Evolutionary conservation across 1,140 invertebrate species (phyloP).

Genomic region (Vanessa atalanta): DNA sequence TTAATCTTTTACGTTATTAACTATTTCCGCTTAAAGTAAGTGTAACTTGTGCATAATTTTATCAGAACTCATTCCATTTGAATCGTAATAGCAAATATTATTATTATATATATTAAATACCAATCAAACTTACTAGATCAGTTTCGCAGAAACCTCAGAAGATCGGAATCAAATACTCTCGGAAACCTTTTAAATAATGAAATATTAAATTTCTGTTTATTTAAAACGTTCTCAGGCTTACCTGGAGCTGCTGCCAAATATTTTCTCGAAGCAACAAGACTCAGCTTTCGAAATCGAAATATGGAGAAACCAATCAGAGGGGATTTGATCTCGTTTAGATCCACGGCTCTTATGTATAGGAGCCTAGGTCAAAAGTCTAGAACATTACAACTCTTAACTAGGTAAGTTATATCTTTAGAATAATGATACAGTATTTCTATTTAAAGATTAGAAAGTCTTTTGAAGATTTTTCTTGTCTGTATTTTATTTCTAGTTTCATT

Average conservation of each 20-base stretch:
- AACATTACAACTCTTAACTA: constrained; percentile 66
- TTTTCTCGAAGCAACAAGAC: constrained; percentile 65
- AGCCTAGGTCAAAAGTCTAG: constrained; percentile 67
- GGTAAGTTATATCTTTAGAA: constrained; percentile 44
- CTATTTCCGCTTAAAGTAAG: neutral
- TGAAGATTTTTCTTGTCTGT: too few species aligned
- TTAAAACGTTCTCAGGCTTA: constrained; percentile 49
- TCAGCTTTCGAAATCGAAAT: constrained; percentile 60
- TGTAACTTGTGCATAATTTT: too few species aligned
- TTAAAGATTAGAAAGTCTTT: neutral
- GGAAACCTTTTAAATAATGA: constrained; percentile 1
- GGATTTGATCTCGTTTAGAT: constrained; percentile 64
- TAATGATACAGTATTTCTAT: neutral
- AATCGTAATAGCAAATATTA: neutral
- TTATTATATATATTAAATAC: too few species aligned
- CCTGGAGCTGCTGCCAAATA: constrained; percentile 57
- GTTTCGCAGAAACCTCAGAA: neutral
- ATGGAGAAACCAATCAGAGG: constrained; percentile 51
- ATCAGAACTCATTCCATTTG: too few species aligned
- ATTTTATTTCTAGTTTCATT: too few species aligned
- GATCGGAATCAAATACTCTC: neutral
- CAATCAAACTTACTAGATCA: neutral
- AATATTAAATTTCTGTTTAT: neutral
- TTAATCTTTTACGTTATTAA: neutral
- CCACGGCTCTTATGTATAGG: constrained; percentile 64